These are phyloP conservation scores for Myotis findleyi DNA, from an alignment of 2,797 vertebrate genomes.

Conservation along the genomic window DNA sequence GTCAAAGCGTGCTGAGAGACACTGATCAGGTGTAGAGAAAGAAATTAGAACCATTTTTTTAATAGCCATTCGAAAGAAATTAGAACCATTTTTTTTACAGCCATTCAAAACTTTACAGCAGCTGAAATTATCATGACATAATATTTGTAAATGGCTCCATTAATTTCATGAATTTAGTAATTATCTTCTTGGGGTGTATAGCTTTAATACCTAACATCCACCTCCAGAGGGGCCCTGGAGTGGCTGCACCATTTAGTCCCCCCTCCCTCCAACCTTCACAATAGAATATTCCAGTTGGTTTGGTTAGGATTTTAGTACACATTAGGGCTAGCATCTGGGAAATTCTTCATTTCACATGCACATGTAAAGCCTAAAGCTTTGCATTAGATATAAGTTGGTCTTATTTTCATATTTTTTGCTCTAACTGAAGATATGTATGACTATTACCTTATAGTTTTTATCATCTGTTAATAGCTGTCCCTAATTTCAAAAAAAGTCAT, in stretches of 20 bases:
- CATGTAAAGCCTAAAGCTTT: background rate
- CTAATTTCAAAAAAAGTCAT: background rate
- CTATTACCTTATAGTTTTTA: background rate
- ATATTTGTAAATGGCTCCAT: background rate
- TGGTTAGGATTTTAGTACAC: background rate
- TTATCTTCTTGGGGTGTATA: background rate
- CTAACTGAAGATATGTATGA: background rate
- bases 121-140: background rate
- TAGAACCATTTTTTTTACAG: background rate
- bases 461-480: background rate
- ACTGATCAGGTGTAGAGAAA: background rate
- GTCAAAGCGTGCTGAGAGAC: background rate
- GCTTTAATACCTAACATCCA: background rate
- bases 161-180: background rate
- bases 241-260: fast-evolving
- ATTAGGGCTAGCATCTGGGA: background rate
- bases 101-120: background rate
- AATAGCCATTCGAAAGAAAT: background rate
- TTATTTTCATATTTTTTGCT: constrained; percentile 18
- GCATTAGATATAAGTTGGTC: background rate
- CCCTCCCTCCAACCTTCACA: background rate
- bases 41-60: background rate
- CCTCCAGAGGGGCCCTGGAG: background rate
- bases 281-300: background rate
- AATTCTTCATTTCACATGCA: background rate